phyloP scores from a whole-genome alignment of 2,888 invertebrate species.

The Hesperia comma region DNA sequence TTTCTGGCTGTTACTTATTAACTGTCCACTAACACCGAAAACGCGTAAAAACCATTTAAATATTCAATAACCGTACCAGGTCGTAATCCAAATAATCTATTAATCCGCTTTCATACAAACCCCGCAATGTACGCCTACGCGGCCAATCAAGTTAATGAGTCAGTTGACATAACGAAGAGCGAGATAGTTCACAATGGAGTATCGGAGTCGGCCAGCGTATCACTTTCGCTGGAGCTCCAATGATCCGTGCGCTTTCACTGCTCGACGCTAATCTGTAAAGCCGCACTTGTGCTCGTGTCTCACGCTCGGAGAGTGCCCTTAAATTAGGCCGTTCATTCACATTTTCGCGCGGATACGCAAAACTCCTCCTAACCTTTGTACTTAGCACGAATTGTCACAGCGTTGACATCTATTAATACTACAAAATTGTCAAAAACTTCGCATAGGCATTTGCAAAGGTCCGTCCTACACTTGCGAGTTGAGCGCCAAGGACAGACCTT shows the following conservation, averaged over 20 bases:
- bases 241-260: constrained; percentile 36
- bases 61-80: neutral
- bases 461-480: too few relatives aligned
- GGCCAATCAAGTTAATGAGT: neutral
- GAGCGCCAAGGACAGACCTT: too few relatives aligned
- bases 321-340: too few relatives aligned
- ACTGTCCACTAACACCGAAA: too few relatives aligned
- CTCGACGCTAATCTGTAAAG: constrained; percentile 24
- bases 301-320: neutral
- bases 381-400: too few relatives aligned
- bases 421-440: too few relatives aligned
- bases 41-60: too few relatives aligned
- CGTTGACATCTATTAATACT: too few relatives aligned
- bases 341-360: too few relatives aligned
- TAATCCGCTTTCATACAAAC: neutral
- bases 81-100: neutral
- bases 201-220: constrained; percentile 35
- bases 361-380: too few relatives aligned
- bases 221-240: constrained; percentile 36
- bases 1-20: too few relatives aligned
- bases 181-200: constrained; percentile 32
- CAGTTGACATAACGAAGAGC: constrained; percentile 28
- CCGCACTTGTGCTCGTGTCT: constrained; percentile 8
- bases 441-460: too few relatives aligned
- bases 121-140: neutral